phyloP scores from a whole-genome alignment of 2,113 vertebrate genomes.

The Thunnus thynnus region DNA sequence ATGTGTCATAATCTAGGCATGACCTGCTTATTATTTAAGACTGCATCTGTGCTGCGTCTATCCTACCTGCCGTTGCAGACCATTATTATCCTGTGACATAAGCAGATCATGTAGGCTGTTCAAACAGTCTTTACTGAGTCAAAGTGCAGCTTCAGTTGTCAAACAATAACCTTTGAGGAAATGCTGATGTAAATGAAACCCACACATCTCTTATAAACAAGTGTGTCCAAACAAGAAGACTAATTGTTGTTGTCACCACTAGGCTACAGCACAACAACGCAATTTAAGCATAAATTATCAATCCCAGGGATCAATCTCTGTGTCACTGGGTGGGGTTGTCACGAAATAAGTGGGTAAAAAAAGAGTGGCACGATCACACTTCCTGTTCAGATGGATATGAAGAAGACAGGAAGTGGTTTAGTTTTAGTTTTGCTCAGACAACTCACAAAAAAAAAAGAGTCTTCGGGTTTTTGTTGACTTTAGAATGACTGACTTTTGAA shows the following conservation, averaged over 20 bases:
- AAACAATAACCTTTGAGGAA: constrained; percentile 43
- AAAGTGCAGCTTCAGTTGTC: constrained; percentile 49
- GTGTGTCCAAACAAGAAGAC: neutral
- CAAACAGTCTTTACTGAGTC: constrained; percentile 36
- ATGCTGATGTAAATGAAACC: neutral
- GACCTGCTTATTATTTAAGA: constrained; percentile 15
- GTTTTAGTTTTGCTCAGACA: constrained; percentile 25
- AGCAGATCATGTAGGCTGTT: constrained; percentile 32
- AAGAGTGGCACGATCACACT: constrained; percentile 12
- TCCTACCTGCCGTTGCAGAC: neutral
- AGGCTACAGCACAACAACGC: neutral
- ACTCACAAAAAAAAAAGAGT: neutral
- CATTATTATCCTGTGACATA: constrained; percentile 53
- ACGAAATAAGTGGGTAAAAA: constrained; percentile 40
- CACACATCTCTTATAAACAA: neutral
- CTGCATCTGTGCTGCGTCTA: constrained; percentile 28
- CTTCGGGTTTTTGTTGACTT: neutral
- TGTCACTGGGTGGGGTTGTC: neutral
- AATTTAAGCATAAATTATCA: constrained; percentile 1
- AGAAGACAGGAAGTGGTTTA: constrained; percentile 77
- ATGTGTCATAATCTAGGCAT: constrained; percentile 16
- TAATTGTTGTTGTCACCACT: neutral
- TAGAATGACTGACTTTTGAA: neutral
- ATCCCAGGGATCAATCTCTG: neutral
- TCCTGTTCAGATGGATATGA: constrained; percentile 57